Conservation (phyloP, 2,113 vertebrate genomes). For the Eleginops maclovinus region DNA sequence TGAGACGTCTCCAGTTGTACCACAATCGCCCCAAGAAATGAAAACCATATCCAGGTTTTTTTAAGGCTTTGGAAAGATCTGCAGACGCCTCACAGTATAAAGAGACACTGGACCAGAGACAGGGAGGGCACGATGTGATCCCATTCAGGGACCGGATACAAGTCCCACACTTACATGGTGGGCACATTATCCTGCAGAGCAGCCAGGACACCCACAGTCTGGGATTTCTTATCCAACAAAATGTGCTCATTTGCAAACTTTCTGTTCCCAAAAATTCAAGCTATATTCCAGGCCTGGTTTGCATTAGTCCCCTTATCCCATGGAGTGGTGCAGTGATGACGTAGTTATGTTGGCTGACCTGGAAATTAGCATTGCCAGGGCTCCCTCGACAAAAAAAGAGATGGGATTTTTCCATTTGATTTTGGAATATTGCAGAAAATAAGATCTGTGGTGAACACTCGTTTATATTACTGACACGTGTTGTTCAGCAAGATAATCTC, state of each 20-base stretch:
- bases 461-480: no score
- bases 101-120: constrained; percentile 11
- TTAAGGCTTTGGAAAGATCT: constrained; percentile 7
- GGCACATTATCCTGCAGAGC: constrained; percentile 19
- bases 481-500: no score
- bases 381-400: no score
- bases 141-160: constrained; percentile 21
- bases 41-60: background rate
- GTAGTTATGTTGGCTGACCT: no score
- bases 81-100: background rate
- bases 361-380: no score
- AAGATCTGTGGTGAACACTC: no score
- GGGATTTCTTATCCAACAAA: constrained; percentile 11
- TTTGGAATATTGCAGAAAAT: no score
- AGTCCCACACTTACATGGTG: constrained; percentile 35
- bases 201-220: constrained; percentile 51
- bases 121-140: constrained; percentile 6
- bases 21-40: background rate
- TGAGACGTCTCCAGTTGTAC: background rate
- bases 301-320: constrained; percentile 14
- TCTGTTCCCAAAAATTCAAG: constrained; percentile 18
- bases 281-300: constrained; percentile 7
- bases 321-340: no score
- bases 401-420: no score
- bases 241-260: constrained; percentile 18